phyloP scores from a whole-genome alignment of 2,113 vertebrate species.

The Butorides virescens region DNA sequence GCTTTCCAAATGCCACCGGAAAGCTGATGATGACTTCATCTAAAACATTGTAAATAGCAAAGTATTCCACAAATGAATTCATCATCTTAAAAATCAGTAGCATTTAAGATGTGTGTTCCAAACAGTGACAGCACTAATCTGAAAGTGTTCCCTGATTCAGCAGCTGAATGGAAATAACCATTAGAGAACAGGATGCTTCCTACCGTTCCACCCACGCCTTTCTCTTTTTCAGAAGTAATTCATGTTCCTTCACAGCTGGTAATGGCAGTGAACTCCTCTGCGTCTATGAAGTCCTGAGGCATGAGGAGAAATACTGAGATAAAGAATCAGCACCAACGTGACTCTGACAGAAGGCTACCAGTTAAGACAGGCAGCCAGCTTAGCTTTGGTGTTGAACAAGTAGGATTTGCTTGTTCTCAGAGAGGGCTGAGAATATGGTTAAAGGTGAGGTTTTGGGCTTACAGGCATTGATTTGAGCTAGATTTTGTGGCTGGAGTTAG shows the following conservation, averaged over 20 bases:
- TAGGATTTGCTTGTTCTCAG: background rate
- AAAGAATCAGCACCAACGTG: background rate
- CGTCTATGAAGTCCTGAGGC: background rate
- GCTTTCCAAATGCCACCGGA: background rate
- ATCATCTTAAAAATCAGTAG: constrained; percentile 47
- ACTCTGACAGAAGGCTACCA: background rate
- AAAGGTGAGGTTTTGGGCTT: background rate
- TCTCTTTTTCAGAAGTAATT: constrained; percentile 7
- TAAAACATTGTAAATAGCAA: background rate
- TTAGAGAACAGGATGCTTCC: constrained; percentile 42
- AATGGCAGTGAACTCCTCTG: background rate
- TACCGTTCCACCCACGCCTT: constrained; percentile 10
- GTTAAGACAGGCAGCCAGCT: background rate
- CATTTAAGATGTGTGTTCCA: constrained; percentile 13
- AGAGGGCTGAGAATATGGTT: background rate
- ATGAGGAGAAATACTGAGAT: background rate
- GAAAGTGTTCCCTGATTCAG: constrained; percentile 51
- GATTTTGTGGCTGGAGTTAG: background rate
- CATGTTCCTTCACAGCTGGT: constrained; percentile 31
- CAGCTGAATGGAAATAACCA: constrained; percentile 44
- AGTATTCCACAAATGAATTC: constrained; percentile 35
- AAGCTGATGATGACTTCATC: background rate
- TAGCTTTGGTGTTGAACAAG: background rate
- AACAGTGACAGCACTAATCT: constrained; percentile 28
- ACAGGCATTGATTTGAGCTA: background rate